These are phyloP conservation scores for Craterocephalus amniculus DNA, from an alignment of 2,797 vertebrate species.

Conservation along the genomic window DNA sequence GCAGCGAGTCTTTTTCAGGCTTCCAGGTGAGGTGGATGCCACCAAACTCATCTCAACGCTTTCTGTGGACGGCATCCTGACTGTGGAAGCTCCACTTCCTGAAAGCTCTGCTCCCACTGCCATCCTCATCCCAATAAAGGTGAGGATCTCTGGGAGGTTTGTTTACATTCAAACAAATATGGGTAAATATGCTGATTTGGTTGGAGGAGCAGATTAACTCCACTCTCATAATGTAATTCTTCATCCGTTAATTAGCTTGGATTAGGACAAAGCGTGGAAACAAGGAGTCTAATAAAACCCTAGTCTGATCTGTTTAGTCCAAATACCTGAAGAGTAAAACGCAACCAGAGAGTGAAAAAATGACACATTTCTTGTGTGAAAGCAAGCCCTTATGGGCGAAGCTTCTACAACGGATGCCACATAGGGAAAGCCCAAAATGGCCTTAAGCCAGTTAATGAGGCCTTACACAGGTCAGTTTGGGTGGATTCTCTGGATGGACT, in stretches of 20 bases:
- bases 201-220: neutral
- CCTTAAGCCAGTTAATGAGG: neutral
- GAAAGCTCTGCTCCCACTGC: conserved; percentile 51
- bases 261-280: conserved; percentile 6
- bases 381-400: neutral
- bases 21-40: conserved; percentile 72
- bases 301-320: neutral
- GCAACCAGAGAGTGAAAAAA: neutral
- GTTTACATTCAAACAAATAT: conserved; percentile 4
- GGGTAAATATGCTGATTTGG: neutral
- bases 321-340: neutral
- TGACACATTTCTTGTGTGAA: neutral
- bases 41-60: conserved; percentile 70
- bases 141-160: conserved; percentile 17
- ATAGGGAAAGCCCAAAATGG: neutral
- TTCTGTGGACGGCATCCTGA: conserved; percentile 79
- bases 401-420: too few relatives aligned
- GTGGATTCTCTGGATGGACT: too few relatives aligned
- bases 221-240: neutral
- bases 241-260: neutral
- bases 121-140: conserved; percentile 79
- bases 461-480: too few relatives aligned
- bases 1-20: conserved; percentile 60
- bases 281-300: neutral
- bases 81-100: conserved; percentile 76